Base-by-base conservation (phyloP, 2,113 vertebrate species). In the Bostrychus sinensis region DNA sequence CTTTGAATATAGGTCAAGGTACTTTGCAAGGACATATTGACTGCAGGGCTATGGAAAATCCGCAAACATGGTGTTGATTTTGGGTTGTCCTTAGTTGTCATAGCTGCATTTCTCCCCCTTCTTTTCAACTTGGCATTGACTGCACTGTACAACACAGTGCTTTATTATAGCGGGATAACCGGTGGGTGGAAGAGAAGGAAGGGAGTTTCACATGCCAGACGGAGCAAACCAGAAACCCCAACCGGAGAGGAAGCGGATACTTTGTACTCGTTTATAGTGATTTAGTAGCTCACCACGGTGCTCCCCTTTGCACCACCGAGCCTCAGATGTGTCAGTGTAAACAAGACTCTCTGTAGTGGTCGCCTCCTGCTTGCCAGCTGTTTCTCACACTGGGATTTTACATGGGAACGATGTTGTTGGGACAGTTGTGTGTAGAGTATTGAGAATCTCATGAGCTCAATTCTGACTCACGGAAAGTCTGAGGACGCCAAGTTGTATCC, bases 401-500 rank as follows among this genome's bases (percentile, higher is more conserved):
- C 75, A 76, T 86, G 84, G 70, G 82, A 87, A 83, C 67, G 30
- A 70, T 62, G 74, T 59, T 65, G 56, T 26, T 58, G 79, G 57
- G 58, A 57, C 10, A 10, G 38, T 48, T 65, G 46, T 45, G 41
- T 71, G 70, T 60, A 23, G 78, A 81, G 43, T 50, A 66, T 9
- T 57, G 16, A 67, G 51, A 32, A 56, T 81, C 54, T 70, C 34
- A 70, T 81, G 76, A 87, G 78, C 66, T 78, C 81, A 83, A 26
- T 26, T 61, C 57, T 86, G 84, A 91, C 63, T 89, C 78, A 89
- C 74, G 72, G 83, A 86, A 83, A 85, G 56, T 74, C 63, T 62
- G 17, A 28, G 16, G 60, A 61, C 65, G 80, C 80, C 75, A 77
- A 14, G 54, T 65, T 36, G 36, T 12, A 4, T 37, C 23, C 20